Base-by-base conservation (phyloP, 2,113 vertebrate genomes). In the Laterallus jamaicensis region DNA sequence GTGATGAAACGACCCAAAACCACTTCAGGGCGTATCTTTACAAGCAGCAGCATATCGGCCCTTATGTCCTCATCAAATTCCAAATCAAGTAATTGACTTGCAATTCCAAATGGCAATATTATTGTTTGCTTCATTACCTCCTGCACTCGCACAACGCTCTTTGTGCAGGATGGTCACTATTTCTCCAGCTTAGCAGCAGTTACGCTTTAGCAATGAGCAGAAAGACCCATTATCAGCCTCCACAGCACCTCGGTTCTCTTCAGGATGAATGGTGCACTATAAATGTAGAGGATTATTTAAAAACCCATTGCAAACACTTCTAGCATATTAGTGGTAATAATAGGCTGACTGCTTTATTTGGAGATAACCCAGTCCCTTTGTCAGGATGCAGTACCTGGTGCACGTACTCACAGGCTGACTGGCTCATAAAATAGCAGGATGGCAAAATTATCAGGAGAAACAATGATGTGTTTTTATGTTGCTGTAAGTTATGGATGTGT, bases 261-360 rank as follows among this genome's bases (percentile, higher is more conserved):
- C 74, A 56, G 74, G 67, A 94, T 95, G 81, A 78, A 94, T 84
- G 77, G 77, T 62, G 50, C 73, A 49, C 73, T 92, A 76, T 84
- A 95, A 94, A 76, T 5, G 37, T 47, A 76, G 81, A 92, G 77
- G 86, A 93, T 94, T 97, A 93, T 94, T 97, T 95, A 94, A 96
- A 95, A 97, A 92, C 83, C 81, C 86, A 93, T 91, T 94, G 88
- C 92, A 94, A 96, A 95, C 58, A 40, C 70, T 95, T 89, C 83
- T 47, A n/a, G 69, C 10, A 5, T 82, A 89, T 94, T 91, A 96
- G 91, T 88, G 15, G 21, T 84, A 90, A 93, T 93, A 92, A 92
- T n/a, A 88, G 76, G 29, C 82, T 59, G 85, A 42, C 75, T 94
- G 93, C 95, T 97, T 96, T 95, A 92, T 88, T 74, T 95, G 95